Conservation (phyloP, 2,888 invertebrate species). For the Aleiodes leptofemur region DNA sequence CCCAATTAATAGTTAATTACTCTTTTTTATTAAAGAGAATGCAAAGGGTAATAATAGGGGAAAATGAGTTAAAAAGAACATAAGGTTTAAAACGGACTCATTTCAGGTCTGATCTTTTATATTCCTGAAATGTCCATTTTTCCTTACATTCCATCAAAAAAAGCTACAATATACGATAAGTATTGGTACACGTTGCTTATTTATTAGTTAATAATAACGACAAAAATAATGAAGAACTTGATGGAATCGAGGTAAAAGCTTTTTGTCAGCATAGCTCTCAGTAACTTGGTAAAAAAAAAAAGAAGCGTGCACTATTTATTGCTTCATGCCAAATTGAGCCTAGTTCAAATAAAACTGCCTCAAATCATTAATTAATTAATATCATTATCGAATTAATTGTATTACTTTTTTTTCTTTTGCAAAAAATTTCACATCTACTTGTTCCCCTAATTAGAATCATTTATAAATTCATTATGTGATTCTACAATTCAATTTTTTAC, state of each 20-base stretch:
- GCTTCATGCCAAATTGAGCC: slow-evolving; percentile 14
- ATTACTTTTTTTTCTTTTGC: no score
- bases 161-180: slow-evolving; percentile 9
- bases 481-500: slow-evolving; percentile 64
- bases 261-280: slow-evolving; percentile 44
- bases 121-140: no score
- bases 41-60: not conserved
- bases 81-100: no score
- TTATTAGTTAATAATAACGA: slow-evolving; percentile 17
- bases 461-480: slow-evolving; percentile 40
- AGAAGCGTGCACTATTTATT: slow-evolving; percentile 25
- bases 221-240: not conserved
- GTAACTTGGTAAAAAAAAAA: slow-evolving; percentile 39
- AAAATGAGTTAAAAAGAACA: not conserved
- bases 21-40: no score
- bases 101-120: no score
- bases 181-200: slow-evolving; percentile 47
- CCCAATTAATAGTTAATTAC: no score
- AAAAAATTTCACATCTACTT: slow-evolving; percentile 1
- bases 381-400: no score
- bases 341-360: slow-evolving; percentile 7
- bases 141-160: not conserved
- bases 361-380: slow-evolving; percentile 14
- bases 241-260: slow-evolving; percentile 25
- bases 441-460: slow-evolving; percentile 16